A percentile compares a stretch with the other conserved stretches of the same genome.
phyloP scores from a whole-genome alignment of 2,113 vertebrate genomes.

The Zootoca vivipara region DNA sequence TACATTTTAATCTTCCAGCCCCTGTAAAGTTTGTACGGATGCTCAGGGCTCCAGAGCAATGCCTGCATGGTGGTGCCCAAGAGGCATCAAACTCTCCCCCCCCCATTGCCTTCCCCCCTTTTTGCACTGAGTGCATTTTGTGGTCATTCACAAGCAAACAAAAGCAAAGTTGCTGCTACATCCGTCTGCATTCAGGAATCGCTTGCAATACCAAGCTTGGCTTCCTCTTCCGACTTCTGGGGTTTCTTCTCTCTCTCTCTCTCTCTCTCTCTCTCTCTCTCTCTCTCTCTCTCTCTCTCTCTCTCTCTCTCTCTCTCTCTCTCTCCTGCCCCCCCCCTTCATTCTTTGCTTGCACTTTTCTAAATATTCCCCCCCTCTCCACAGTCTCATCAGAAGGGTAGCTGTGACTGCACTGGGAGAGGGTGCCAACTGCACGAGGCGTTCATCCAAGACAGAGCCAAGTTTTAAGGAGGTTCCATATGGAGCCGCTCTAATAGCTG shows the following conservation, averaged over 20 bases:
- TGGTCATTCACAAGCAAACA: neutral
- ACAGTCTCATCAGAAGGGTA: neutral
- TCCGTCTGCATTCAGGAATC: neutral
- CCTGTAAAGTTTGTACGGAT: neutral
- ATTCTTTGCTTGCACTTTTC: constrained; percentile 25
- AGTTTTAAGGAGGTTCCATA: neutral
- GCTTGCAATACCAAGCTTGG: neutral
- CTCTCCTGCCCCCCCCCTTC: neutral
- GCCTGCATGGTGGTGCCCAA: neutral
- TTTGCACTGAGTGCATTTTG: neutral
- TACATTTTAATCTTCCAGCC: neutral
- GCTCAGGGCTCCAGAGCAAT: too few species aligned
- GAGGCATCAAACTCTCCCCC: neutral
- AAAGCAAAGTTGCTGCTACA: neutral
- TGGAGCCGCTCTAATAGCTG: neutral
- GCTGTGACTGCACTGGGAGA: constrained; percentile 23
- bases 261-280: neutral
- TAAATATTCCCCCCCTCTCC: constrained; percentile 45
- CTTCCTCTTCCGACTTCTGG: constrained; percentile 22
- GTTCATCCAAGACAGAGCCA: neutral
- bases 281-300: too few species aligned
- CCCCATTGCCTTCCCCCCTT: neutral
- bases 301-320: constrained; percentile 26
- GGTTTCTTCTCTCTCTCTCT: constrained; percentile 22
- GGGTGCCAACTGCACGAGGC: constrained; percentile 21